These are phyloP conservation scores for Rhinichthys klamathensis DNA, from an alignment of 2,113 vertebrate genomes.

Conservation along the genomic window DNA sequence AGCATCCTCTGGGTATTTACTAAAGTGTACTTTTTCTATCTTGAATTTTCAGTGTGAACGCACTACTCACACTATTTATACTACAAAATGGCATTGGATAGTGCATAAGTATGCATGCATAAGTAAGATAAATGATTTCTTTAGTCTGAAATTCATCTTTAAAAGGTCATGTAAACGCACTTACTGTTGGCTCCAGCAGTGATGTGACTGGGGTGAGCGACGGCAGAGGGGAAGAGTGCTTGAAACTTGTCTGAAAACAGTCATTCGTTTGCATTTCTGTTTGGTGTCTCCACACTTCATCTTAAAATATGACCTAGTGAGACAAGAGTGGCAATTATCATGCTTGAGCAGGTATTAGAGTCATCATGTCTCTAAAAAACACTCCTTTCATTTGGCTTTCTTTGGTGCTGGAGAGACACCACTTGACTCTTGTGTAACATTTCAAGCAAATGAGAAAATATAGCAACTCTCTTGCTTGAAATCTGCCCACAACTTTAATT, in stretches of 20 bases:
- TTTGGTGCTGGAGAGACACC: neutral
- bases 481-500: neutral
- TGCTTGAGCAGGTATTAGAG: neutral
- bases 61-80: too few species aligned
- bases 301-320: neutral
- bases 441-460: neutral
- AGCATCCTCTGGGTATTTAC: too few species aligned
- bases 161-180: neutral
- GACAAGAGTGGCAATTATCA: slow-evolving; percentile 15
- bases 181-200: neutral
- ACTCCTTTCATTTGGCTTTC: neutral
- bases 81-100: too few species aligned
- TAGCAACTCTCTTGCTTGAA: neutral
- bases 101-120: too few species aligned
- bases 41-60: too few species aligned
- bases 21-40: too few species aligned
- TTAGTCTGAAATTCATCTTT: neutral
- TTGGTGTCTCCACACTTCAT: neutral
- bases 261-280: neutral
- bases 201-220: too few species aligned
- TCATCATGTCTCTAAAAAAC: neutral
- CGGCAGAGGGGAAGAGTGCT: too few species aligned
- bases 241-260: neutral
- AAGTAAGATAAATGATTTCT: neutral
- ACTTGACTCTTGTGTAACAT: neutral